Evolutionary conservation across 2,888 invertebrate genomes (phyloP).

Genomic region (Epistrophe eligans): DNA sequence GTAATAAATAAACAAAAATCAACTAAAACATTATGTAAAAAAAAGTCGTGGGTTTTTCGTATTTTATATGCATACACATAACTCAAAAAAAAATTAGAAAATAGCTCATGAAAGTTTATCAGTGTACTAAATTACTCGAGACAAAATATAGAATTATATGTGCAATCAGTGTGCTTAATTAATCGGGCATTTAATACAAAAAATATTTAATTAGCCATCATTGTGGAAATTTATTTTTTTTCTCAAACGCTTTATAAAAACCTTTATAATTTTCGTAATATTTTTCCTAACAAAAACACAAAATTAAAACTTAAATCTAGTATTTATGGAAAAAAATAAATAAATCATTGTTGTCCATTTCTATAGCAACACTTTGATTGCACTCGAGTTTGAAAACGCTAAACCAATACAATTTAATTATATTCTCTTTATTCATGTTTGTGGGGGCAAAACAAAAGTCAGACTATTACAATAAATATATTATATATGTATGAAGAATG

Average conservation of each 20-base stretch:
- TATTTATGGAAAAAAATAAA: conserved; percentile 22
- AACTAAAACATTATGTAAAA: conserved; percentile 47
- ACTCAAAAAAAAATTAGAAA: conserved; percentile 49
- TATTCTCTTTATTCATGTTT: conserved; percentile 57
- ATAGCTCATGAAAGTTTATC: conserved; percentile 59
- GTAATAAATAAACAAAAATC: conserved; percentile 30
- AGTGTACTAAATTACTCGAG: conserved; percentile 58
- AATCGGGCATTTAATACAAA: conserved; percentile 57
- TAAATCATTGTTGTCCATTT: conserved; percentile 35
- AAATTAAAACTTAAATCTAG: conserved; percentile 3
- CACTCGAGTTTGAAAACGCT: conserved; percentile 34
- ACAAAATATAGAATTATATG: conserved; percentile 32
- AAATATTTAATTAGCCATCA: conserved; percentile 11
- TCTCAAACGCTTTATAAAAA: neutral
- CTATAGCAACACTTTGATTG: conserved; percentile 47
- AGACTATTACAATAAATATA: conserved; percentile 42
- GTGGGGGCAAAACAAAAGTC: conserved; percentile 60
- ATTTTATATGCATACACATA: conserved; percentile 65
- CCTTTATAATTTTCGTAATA: neutral
- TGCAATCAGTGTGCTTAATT: conserved; percentile 59
- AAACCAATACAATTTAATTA: conserved; percentile 46
- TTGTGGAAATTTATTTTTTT: neutral
- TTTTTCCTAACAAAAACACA: neutral
- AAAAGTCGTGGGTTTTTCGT: conserved; percentile 74
- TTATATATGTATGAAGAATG: conserved; percentile 43